Percentiles rank a stretch among this genome's conserved stretches.
Evolutionary conservation across 2,797 vertebrate species (phyloP).

Genomic region (Carduelis carduelis): DNA sequence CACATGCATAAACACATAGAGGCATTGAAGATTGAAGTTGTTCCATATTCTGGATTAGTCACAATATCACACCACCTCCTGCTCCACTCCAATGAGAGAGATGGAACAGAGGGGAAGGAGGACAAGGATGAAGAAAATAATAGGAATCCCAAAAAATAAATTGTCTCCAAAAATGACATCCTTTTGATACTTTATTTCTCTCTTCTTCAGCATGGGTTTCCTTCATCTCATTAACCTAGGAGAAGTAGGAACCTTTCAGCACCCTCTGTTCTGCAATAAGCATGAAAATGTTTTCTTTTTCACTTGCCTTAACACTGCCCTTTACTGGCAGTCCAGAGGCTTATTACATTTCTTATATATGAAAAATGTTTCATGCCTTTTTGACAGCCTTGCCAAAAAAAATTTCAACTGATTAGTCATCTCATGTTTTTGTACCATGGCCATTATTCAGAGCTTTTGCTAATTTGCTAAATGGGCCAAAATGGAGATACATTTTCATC

Average conservation of each 20-base stretch:
- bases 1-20: neutral
- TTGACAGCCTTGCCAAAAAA: neutral
- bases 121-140: neutral
- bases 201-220: neutral
- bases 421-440: neutral
- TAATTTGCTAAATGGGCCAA: neutral
- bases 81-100: neutral
- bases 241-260: neutral
- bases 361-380: neutral
- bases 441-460: neutral
- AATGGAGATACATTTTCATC: neutral
- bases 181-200: neutral
- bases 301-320: neutral
- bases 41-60: neutral
- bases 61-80: neutral
- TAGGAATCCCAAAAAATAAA: neutral
- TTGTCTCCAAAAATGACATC: neutral
- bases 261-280: neutral
- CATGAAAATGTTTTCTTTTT: neutral
- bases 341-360: neutral
- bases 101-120: neutral
- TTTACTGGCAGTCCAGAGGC: neutral
- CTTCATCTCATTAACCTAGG: neutral
- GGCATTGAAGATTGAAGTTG: neutral
- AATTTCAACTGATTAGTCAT: neutral